These are phyloP conservation scores for Brenthis ino DNA, from an alignment of 2,888 invertebrate genomes.

Conservation along the genomic window DNA sequence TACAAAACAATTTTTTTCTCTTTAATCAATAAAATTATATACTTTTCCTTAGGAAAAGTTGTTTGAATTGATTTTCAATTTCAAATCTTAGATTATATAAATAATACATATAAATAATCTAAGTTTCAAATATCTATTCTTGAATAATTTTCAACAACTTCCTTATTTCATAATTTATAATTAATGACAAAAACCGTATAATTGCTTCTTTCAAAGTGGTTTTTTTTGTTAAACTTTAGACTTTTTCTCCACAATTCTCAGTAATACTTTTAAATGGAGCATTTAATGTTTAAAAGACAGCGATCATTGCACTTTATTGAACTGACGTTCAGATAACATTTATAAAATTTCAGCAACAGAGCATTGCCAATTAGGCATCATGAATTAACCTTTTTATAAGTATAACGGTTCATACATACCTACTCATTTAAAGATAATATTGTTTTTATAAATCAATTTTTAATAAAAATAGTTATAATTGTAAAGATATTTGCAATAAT, in stretches of 20 bases:
- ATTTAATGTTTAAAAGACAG: constrained; percentile 4
- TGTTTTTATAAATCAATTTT: background rate
- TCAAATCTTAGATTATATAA: no score
- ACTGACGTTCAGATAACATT: constrained; percentile 6
- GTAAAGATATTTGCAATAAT: no score
- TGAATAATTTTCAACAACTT: no score
- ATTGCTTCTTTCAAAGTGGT: background rate
- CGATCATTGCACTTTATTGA: constrained; percentile 1
- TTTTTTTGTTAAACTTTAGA: background rate
- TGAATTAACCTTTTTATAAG: background rate
- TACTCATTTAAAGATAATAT: background rate
- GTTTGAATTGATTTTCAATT: no score
- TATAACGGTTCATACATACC: background rate
- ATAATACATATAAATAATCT: no score
- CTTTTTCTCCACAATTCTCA: constrained; percentile 4
- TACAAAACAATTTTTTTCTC: no score
- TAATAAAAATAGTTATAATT: background rate
- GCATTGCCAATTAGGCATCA: constrained; percentile 1
- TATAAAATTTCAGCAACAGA: constrained; percentile 1
- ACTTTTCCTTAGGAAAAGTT: no score
- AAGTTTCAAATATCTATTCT: no score
- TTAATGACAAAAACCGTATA: background rate
- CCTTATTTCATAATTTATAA: no score
- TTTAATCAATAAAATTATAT: no score
- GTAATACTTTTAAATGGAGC: background rate